phyloP scores from a whole-genome alignment of 2,888 invertebrate species.

The Eudasyphora cyanicolor region DNA sequence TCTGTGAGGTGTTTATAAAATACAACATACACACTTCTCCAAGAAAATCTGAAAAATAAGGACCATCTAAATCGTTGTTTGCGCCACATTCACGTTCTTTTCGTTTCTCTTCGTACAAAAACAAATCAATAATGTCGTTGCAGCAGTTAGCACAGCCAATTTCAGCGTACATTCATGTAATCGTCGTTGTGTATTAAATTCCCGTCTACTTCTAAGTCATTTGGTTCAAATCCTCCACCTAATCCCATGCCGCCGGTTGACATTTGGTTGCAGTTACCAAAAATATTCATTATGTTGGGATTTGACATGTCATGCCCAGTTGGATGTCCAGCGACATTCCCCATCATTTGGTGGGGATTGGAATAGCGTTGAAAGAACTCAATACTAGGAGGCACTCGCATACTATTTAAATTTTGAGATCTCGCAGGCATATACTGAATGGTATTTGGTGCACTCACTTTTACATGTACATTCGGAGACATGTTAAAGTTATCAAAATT shows the following conservation, averaged over 20 bases:
- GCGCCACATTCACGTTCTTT: too few species aligned
- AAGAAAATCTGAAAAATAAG: too few species aligned
- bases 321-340: constrained; percentile 63
- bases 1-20: neutral
- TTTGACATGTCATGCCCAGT: constrained; percentile 49
- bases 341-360: constrained; percentile 84
- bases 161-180: constrained; percentile 23
- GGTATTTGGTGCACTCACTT: constrained; percentile 97
- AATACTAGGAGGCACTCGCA: constrained; percentile 91
- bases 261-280: constrained; percentile 78
- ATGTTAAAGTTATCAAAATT: constrained; percentile 83
- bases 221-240: constrained; percentile 46
- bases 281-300: constrained; percentile 73
- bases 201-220: neutral
- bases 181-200: constrained; percentile 2
- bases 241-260: constrained; percentile 66
- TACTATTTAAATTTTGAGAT: constrained; percentile 86
- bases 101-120: neutral
- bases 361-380: constrained; percentile 94
- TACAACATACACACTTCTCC: too few species aligned
- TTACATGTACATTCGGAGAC: constrained; percentile 90
- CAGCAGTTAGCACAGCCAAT: neutral
- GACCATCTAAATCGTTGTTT: neutral
- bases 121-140: neutral
- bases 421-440: constrained; percentile 98